Base-by-base conservation (phyloP, 2,113 vertebrate genomes). In the Tychaedon coryphoeus region DNA sequence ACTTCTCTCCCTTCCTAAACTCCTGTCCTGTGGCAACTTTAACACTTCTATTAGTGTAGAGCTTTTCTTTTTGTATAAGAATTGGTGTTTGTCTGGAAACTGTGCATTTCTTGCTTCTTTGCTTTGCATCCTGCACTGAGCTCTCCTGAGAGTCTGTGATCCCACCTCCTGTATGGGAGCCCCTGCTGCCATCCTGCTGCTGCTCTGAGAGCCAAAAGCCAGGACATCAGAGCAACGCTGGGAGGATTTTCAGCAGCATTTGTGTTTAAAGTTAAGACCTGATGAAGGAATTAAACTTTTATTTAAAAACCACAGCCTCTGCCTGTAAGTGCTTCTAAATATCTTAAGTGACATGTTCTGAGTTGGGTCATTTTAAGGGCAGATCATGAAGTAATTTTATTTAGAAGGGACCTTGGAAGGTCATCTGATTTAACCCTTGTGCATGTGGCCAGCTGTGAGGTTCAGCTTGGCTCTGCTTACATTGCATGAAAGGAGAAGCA, bases 251-350 rank as follows among this genome's bases (percentile, higher is more conserved):
- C 93, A 79, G 93, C 91, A 93, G 74, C 90, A n/a, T 96, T 93
- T 95, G 65, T 97, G 95, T 95, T 94, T 88, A 78, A 97, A 96
- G 42, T 90, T 88, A 89, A 93, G 89, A 96, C 73, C 92, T 87
- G 88, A 90, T 96, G 94, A 96, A 97, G 96, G 93, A 96, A 97
- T 97, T 96, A 97, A 97, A 97, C 90, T 96, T 94, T 97, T 97
- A 96, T 97, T 97, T 96, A 95, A 97, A 97, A 96, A 83, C 5
- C 12, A 19, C 0, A 1, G 61, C 26, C 40, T 96, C 77, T 90
- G 66, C 65, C 50, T 94, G 7, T 77, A 57, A 94, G 22, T 94
- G 57, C 43, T 60, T 86, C 23, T 54, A 31, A 61, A 58, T 56
- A 54, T n/a, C 19, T 48, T 20, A 33, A 22, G 10, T 53, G 54